Evolutionary conservation across 2,888 invertebrate species (phyloP), one percentile per base, ranked within the genome.

Genomic region (Tenthredo amoena): DNA sequence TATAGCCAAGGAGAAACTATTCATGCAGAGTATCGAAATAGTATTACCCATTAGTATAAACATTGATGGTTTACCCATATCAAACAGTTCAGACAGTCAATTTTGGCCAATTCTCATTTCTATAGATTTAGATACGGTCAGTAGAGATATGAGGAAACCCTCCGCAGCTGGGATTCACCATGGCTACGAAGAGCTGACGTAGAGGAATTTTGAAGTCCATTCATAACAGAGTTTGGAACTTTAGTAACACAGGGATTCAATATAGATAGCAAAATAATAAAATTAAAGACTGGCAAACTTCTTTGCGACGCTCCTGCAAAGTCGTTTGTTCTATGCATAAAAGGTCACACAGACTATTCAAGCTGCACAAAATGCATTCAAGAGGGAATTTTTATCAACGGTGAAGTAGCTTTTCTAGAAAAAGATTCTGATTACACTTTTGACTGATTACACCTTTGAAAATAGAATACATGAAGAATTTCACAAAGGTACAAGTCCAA

Each of bases 271-370:
- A 84, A 81, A 50, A 26, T 58, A 50, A 83, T 84, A 15, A 62
- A 47, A 37, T 47, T 88, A n/a, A 71, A 47, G 18, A 83, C 87
- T 65, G 68, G 79, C 71, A 71, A 50, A 6, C 15, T 87, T 31
- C 31, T 85, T 58, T 87, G 86, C 68, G 88, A 88, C 85, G 87
- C 87, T 1, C 86, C 87, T 58, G 87, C 88, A n/a, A 86, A 86
- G 68, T 74, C 84, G 9, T 87, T 85, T 72, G 74, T 87, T 5
- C n/a, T 85, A 18, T 83, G 87, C 65, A 77, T 86, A 26, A 86
- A 86, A 83, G 76, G 83, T 12, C 87, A 87, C 65, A 87, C 79
- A 47, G 87, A 82, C 43, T 87, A 85, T 43, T 86, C 47, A 68
- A 81, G 86, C 58, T 88, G 88, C 68, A 85, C 83, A 9, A 84